Conservation (phyloP, 2,113 vertebrate genomes). For the Scolopax mira region DNA sequence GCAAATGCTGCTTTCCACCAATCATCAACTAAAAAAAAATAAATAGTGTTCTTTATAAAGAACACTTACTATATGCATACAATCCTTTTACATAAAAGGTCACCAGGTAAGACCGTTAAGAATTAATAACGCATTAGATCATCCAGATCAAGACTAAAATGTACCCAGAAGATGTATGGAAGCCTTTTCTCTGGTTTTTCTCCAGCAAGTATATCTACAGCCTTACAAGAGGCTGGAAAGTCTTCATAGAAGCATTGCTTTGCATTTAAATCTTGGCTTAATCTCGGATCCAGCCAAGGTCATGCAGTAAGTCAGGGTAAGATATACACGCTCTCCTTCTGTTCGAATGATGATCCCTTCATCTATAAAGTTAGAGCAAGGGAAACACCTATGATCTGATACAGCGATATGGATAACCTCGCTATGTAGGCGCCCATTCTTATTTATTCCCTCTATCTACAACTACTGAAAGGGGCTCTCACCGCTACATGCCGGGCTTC, state of each 20-base stretch:
- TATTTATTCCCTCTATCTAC: not conserved
- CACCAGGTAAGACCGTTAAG: not conserved
- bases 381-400: not conserved
- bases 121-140: not conserved
- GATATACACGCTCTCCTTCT: not conserved
- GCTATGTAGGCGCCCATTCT: rapidly evolving
- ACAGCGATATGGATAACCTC: not conserved
- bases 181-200: not conserved
- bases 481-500: rapidly evolving
- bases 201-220: not conserved
- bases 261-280: not conserved
- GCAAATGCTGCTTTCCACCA: conserved; percentile 22
- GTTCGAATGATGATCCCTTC: not conserved
- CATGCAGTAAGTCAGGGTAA: not conserved
- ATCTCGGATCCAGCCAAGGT: conserved; percentile 1
- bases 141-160: not conserved
- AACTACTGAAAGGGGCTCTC: rapidly evolving
- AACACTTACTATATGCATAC: rapidly evolving
- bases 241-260: not conserved
- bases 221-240: not conserved
- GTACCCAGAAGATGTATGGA: not conserved
- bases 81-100: not conserved
- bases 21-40: not conserved
- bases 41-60: not conserved
- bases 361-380: not conserved